Base-by-base conservation (phyloP, 1,140 invertebrate genomes). In the Drosophila orosa region DNA sequence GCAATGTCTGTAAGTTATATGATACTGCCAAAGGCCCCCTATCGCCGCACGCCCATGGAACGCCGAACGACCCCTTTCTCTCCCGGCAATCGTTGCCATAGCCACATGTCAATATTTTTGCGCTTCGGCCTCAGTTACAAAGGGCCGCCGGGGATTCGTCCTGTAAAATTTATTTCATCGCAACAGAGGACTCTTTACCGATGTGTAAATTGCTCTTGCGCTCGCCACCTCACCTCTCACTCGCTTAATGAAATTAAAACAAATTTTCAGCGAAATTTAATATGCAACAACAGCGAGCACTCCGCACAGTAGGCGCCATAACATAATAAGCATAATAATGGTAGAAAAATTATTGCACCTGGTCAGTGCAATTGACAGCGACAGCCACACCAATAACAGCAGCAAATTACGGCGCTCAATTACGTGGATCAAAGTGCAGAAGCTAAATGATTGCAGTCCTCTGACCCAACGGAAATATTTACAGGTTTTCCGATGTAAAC, bases 201-300 rank as follows among this genome's bases (percentile, higher is more conserved):
- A 86, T 83, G 83, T 86, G 83, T 82, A 82, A 86, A 86, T 85
- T 86, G 83, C 65, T 71, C 55, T 61, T 31, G 50, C 31, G 8
- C 79, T 52, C 59, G 54, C 29, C 57, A 7, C 31, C 33, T 6
- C 40, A 6, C 33, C 37, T 15, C 24, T 15, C 24, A 5, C 50
- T 82, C 77, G 75, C 79, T 86, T 83, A 83, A 87, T 87, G 81
- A 87, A 89, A 87, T 87, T 87, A 87, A 89, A 89, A 87, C 67
- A 77, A 78, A 87, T 80, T 85, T 83, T 65, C 68, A 78, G 33
- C 27, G 58, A 24, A 47, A 81, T 73, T 48, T 54, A 62, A 75
- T 66, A 74, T 50, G 50, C 66, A 48, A 27, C 25, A 17, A 33
- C 24, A 9, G 52, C n/a, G 33, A 12, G 44, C 2, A 22, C 5